These are phyloP conservation scores for Neoscelio sp. DNA, from an alignment of 2,888 invertebrate species.

Conservation along the genomic window DNA sequence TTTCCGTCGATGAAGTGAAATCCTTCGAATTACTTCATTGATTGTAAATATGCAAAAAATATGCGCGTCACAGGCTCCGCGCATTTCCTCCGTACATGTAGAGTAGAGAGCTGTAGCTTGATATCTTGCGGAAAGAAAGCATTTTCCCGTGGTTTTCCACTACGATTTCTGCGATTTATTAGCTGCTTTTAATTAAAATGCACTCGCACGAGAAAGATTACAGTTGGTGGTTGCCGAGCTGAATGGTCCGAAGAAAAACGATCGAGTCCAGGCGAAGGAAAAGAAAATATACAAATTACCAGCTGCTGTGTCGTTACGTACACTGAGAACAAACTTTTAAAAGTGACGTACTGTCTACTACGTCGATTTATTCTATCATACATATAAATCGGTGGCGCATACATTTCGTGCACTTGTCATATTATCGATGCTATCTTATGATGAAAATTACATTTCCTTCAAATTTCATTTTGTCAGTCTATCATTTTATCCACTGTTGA, in stretches of 20 bases:
- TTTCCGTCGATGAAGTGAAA: constrained; percentile 59
- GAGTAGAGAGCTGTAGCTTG: constrained; percentile 65
- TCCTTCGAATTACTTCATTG: constrained; percentile 63
- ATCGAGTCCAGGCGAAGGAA: too few relatives aligned
- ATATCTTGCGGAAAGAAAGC: too few relatives aligned
- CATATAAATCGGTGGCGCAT: too few relatives aligned
- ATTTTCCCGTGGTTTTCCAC: constrained; percentile 60
- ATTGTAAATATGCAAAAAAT: constrained; percentile 73
- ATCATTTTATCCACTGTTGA: too few relatives aligned
- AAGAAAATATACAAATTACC: constrained; percentile 1
- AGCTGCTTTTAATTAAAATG: constrained; percentile 38
- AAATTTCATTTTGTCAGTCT: too few relatives aligned
- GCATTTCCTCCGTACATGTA: not conserved
- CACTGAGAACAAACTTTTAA: too few relatives aligned
- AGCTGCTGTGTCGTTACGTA: not conserved
- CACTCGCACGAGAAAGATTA: not conserved
- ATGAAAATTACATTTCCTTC: too few relatives aligned
- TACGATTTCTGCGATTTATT: constrained; percentile 46
- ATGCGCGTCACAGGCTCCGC: constrained; percentile 61
- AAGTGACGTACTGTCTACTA: too few relatives aligned
- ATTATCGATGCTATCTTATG: too few relatives aligned
- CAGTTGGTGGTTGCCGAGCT: not conserved
- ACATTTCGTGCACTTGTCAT: too few relatives aligned
- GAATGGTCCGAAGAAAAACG: too few relatives aligned
- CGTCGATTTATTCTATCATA: too few relatives aligned